These are phyloP conservation scores for Arenicola marina DNA, from an alignment of 2,888 invertebrate species.

Conservation along the genomic window DNA sequence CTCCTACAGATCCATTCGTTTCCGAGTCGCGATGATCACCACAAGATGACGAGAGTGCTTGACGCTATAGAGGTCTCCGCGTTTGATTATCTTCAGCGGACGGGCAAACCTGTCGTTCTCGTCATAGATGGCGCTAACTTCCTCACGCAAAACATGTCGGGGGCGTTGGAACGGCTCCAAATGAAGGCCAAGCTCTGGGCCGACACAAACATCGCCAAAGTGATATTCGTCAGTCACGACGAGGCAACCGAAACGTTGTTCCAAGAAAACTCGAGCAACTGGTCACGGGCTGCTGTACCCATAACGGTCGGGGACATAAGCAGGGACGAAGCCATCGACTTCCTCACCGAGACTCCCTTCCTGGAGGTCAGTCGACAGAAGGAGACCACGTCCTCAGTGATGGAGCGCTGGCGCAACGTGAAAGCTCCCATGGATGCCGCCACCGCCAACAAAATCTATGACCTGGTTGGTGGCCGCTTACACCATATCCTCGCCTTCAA, in stretches of 20 bases:
- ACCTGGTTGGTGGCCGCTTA: constrained; percentile 29
- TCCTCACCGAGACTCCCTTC: constrained; percentile 13
- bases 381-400: not conserved
- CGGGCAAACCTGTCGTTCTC: constrained; percentile 28
- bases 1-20: constrained; percentile 28
- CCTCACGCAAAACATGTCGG: constrained; percentile 16
- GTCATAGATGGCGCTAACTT: constrained; percentile 31
- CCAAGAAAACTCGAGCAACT: constrained; percentile 22
- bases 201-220: constrained; percentile 34
- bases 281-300: constrained; percentile 32
- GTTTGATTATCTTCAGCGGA: constrained; percentile 15
- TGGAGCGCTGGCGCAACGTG: not conserved
- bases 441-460: constrained; percentile 17
- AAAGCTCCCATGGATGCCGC: constrained; percentile 9
- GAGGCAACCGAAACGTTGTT: constrained; percentile 20
- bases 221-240: constrained; percentile 32
- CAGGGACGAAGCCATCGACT: constrained; percentile 16
- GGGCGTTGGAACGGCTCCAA: constrained; percentile 25
- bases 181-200: constrained; percentile 40
- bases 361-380: too few relatives aligned
- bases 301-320: constrained; percentile 26
- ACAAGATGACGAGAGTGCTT: constrained; percentile 25
- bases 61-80: constrained; percentile 33
- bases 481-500: constrained; percentile 25
- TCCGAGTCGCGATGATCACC: constrained; percentile 24